These are phyloP conservation scores for Rotaria socialis DNA, from an alignment of 2,888 invertebrate genomes.

Conservation along the genomic window DNA sequence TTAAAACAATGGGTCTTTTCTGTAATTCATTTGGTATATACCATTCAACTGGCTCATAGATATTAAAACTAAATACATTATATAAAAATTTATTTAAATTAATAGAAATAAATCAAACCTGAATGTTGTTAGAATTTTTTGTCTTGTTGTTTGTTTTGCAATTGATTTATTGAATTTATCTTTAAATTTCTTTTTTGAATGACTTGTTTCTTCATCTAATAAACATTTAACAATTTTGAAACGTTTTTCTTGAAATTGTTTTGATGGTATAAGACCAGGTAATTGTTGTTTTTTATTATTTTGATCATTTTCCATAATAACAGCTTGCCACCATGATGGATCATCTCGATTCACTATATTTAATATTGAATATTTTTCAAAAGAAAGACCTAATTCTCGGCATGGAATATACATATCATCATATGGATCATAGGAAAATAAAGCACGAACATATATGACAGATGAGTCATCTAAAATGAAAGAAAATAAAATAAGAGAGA, in stretches of 20 bases:
- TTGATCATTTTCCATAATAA: conserved; percentile 26
- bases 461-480: background rate
- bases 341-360: conserved; percentile 41
- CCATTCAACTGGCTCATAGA: conserved; percentile 39
- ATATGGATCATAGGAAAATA: conserved; percentile 40
- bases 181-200: background rate
- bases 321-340: conserved; percentile 46
- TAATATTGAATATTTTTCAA: conserved; percentile 39
- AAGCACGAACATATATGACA: conserved; percentile 24
- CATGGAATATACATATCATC: conserved; percentile 45
- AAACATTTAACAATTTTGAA: conserved; percentile 25
- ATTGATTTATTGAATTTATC: background rate
- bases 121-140: background rate
- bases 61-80: background rate
- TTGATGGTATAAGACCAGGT: conserved; percentile 44
- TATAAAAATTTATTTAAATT: too few relatives aligned
- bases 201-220: conserved; percentile 21
- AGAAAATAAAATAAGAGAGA: background rate
- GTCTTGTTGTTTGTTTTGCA: background rate
- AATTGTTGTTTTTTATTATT: conserved; percentile 58
- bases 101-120: background rate
- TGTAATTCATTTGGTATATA: background rate
- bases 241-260: conserved; percentile 41
- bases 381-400: conserved; percentile 43
- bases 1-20: conserved; percentile 72